phyloP scores from a whole-genome alignment of 2,888 invertebrate species.

The Portevinia maculata region DNA sequence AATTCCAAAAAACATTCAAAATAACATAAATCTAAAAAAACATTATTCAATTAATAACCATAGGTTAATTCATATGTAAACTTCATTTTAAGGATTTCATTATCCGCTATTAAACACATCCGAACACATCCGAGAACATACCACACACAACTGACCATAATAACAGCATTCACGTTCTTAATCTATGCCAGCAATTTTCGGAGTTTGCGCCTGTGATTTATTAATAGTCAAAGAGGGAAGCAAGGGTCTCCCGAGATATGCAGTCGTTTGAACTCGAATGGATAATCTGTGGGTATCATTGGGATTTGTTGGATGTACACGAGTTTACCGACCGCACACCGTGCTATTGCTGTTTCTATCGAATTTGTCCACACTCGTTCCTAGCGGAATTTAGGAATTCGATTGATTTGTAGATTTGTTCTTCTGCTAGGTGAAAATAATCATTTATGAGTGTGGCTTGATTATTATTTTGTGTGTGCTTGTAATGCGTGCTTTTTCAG shows the following conservation, averaged over 20 bases:
- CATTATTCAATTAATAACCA: neutral
- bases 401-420: slow-evolving; percentile 44
- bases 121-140: slow-evolving; percentile 57
- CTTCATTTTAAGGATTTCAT: neutral
- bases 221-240: slow-evolving; percentile 53
- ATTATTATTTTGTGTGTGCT: slow-evolving; percentile 8
- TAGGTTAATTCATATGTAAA: neutral
- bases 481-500: neutral
- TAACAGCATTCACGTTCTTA: slow-evolving; percentile 34
- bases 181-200: slow-evolving; percentile 58
- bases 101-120: slow-evolving; percentile 28
- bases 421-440: slow-evolving; percentile 14
- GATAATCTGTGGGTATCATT: slow-evolving; percentile 61
- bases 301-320: slow-evolving; percentile 61
- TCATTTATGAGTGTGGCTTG: slow-evolving; percentile 15
- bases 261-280: slow-evolving; percentile 59
- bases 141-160: slow-evolving; percentile 46
- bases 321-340: slow-evolving; percentile 41
- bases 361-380: slow-evolving; percentile 41
- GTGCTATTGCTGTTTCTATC: slow-evolving; percentile 49
- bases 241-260: slow-evolving; percentile 48
- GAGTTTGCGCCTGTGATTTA: slow-evolving; percentile 65
- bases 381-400: slow-evolving; percentile 35
- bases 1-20: too few species aligned
- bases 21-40: slow-evolving; percentile 1